Percentiles rank a stretch among this genome's conserved stretches.
Conservation (phyloP, 2,113 vertebrate genomes). For the Alces alces region DNA sequence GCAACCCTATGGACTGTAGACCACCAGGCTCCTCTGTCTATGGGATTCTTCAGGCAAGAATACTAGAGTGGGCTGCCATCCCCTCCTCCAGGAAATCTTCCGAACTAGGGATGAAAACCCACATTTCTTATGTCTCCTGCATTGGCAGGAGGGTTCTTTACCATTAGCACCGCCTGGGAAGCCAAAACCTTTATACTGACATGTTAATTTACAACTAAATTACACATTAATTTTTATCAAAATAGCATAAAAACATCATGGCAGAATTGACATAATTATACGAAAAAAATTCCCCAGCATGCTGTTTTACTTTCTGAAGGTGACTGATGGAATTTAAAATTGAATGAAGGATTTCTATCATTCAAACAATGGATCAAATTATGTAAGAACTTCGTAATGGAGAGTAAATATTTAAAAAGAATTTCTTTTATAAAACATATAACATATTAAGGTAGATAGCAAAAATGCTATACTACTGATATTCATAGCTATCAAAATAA, state of each 20-base stretch:
- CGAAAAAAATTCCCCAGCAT: neutral
- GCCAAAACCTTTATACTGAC: neutral
- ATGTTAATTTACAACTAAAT: constrained; percentile 26
- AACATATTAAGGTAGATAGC: neutral
- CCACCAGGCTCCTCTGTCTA: neutral
- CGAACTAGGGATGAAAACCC: neutral
- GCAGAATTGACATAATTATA: neutral
- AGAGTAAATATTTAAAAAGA: neutral
- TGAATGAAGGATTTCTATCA: neutral
- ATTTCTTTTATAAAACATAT: neutral
- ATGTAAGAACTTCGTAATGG: neutral
- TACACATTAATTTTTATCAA: neutral
- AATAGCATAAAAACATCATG: neutral
- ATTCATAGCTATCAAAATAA: constrained; percentile 1
- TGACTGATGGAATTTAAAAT: neutral
- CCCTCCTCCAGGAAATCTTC: neutral
- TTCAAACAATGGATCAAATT: neutral
- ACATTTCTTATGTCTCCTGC: neutral
- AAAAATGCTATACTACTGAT: constrained; percentile 3
- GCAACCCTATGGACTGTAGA: neutral
- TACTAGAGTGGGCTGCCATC: neutral
- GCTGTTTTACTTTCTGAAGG: neutral
- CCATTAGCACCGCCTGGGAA: accelerated
- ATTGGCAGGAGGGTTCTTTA: neutral
- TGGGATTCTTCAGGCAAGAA: neutral